A percentile compares a stretch with the other conserved stretches of the same genome.
phyloP scores from a whole-genome alignment of 2,888 invertebrate genomes.

The Clusia tigrina region DNA sequence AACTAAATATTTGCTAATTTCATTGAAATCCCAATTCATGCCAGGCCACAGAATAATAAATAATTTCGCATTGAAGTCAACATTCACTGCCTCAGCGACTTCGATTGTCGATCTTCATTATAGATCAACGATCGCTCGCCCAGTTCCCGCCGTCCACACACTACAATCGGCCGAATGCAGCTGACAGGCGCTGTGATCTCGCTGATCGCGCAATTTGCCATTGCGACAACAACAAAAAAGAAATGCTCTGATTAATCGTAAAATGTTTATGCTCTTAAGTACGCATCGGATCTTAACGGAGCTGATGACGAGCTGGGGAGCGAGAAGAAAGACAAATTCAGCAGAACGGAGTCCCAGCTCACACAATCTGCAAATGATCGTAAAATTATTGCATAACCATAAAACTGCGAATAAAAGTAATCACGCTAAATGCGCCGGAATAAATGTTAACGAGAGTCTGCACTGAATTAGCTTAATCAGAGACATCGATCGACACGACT shows the following conservation, averaged over 20 bases:
- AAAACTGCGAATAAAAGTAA: constrained; percentile 12
- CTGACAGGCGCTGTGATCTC: constrained; percentile 9
- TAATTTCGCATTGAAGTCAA: constrained; percentile 4
- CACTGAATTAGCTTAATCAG: constrained; percentile 29
- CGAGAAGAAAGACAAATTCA: neutral
- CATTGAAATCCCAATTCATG: constrained; percentile 2
- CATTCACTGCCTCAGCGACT: constrained; percentile 20
- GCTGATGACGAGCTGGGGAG: too few species aligned
- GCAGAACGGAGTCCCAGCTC: neutral
- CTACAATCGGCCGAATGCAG: too few species aligned
- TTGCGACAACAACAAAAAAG: constrained; percentile 20
- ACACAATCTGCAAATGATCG: constrained; percentile 15
- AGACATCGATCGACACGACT: constrained; percentile 5
- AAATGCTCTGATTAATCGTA: constrained; percentile 29
- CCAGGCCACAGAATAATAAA: neutral
- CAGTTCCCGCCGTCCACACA: constrained; percentile 7
- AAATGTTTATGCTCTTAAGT: constrained; percentile 6
- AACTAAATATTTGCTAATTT: too few species aligned
- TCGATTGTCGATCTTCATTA: constrained; percentile 28
- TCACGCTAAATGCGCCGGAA: neutral
- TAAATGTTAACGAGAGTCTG: constrained; percentile 17
- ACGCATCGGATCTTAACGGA: too few species aligned
- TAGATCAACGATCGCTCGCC: neutral
- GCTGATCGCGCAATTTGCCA: constrained; percentile 27
- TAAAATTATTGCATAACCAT: constrained; percentile 27